These are phyloP conservation scores for Meteorus colon DNA, from an alignment of 2,888 invertebrate species.

Conservation along the genomic window DNA sequence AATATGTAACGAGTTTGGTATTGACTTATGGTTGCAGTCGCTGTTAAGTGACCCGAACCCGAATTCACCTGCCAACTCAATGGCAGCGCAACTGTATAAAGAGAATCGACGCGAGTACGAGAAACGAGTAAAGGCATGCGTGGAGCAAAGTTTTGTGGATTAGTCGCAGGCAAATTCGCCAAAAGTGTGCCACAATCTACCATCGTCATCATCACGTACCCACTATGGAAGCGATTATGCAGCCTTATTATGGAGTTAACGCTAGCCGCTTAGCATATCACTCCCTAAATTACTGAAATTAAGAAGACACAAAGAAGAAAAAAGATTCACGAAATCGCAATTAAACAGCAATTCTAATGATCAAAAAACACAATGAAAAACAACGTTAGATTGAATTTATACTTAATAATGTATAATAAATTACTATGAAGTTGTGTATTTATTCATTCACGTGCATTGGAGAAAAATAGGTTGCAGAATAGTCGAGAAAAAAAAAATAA, in stretches of 20 bases:
- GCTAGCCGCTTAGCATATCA: conserved; percentile 66
- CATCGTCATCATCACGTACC: conserved; percentile 62
- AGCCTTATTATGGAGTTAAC: conserved; percentile 70
- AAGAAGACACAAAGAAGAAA: conserved; percentile 39
- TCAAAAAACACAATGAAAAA: conserved; percentile 53
- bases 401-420: conserved; percentile 66
- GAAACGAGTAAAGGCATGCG: conserved; percentile 99
- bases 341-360: conserved; percentile 45
- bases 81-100: conserved; percentile 99
- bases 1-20: conserved; percentile 35
- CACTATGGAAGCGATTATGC: conserved; percentile 64
- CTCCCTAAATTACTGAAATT: conserved; percentile 59
- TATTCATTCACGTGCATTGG: conserved; percentile 68
- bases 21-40: conserved; percentile 83
- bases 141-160: conserved; percentile 99
- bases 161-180: conserved; percentile 74
- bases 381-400: conserved; percentile 51
- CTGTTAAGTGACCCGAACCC: conserved; percentile 99
- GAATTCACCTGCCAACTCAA: conserved; percentile 99
- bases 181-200: conserved; percentile 55
- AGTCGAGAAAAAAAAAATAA: conserved; percentile 42
- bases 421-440: conserved; percentile 72
- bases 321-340: conserved; percentile 42
- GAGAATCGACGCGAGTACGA: conserved; percentile 99
- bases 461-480: conserved; percentile 31